These are phyloP conservation scores for Perccottus glenii DNA, from an alignment of 2,113 vertebrate species.

Conservation along the genomic window DNA sequence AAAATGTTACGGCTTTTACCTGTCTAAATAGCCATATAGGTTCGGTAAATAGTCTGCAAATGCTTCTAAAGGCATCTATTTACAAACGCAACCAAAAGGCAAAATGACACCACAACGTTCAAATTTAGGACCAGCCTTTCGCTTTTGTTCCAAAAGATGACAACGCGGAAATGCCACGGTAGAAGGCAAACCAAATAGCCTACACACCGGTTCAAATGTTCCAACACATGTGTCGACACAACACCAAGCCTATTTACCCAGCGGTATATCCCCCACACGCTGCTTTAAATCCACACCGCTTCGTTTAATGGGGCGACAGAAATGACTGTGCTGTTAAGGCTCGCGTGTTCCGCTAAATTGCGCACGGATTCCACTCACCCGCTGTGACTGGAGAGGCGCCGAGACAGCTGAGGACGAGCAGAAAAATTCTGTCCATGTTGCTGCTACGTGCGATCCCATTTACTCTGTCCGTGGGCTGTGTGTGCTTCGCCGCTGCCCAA, in stretches of 20 bases:
- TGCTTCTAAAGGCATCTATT: not conserved
- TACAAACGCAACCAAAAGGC: not conserved
- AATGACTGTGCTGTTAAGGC: not conserved
- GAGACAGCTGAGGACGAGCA: conserved; percentile 75
- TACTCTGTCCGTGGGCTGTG: conserved; percentile 52
- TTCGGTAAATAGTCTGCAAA: not conserved
- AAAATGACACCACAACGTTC: not conserved
- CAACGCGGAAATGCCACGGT: conserved; percentile 11
- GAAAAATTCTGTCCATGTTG: conserved; percentile 76
- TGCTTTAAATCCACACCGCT: conserved; percentile 1
- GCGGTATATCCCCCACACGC: conserved; percentile 12
- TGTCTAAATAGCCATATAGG: no score
- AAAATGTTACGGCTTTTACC: no score
- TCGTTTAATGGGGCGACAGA: not conserved
- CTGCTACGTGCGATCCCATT: conserved; percentile 69
- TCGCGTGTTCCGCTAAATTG: not conserved
- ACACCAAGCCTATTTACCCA: not conserved
- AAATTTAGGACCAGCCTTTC: not conserved
- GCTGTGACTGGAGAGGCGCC: conserved; percentile 69
- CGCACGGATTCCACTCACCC: conserved; percentile 73
- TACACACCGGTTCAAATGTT: conserved; percentile 34
- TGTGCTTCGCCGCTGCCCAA: conserved; percentile 22
- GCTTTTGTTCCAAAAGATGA: not conserved
- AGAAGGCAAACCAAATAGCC: conserved; percentile 15
- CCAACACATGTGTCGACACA: not conserved